Conservation (phyloP, 1,140 invertebrate genomes). For the Zaprionus nigranus region DNA sequence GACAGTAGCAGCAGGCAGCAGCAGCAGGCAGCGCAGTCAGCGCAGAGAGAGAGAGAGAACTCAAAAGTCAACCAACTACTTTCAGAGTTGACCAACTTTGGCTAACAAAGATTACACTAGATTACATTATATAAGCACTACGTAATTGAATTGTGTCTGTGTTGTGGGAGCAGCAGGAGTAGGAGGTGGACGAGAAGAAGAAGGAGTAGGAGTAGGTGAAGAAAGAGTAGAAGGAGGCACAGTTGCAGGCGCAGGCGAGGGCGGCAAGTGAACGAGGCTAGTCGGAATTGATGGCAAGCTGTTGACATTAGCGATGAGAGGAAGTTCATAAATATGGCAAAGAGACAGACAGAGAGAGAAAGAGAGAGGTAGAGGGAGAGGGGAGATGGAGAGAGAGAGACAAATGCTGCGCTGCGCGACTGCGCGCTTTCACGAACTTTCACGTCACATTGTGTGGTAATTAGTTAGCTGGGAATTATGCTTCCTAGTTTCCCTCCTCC, state of each 20-base stretch:
- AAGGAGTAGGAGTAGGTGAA: too few species aligned
- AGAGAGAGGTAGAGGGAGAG: neutral
- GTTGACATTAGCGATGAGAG: conserved; percentile 43
- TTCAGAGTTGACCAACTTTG: conserved; percentile 80
- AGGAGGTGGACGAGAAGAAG: too few species aligned
- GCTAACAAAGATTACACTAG: conserved; percentile 53
- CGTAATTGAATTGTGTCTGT: conserved; percentile 42
- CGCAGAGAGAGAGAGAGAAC: conserved; percentile 53
- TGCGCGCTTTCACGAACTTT: conserved; percentile 51
- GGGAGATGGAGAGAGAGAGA: conserved; percentile 18
- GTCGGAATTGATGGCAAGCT: conserved; percentile 16
- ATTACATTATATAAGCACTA: conserved; percentile 55
- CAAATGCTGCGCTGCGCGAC: conserved; percentile 3
- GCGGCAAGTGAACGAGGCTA: neutral
- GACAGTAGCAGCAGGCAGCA: conserved; percentile 17
- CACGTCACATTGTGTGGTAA: conserved; percentile 71
- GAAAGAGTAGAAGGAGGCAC: too few species aligned
- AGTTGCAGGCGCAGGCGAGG: neutral
- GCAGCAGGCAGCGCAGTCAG: neutral
- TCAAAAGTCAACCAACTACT: conserved; percentile 72
- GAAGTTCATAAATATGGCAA: conserved; percentile 51
- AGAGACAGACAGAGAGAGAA: conserved; percentile 9
- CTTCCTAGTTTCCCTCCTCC: conserved; percentile 65
- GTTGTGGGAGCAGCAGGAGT: neutral
- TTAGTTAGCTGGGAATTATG: conserved; percentile 80